Conservation (phyloP, 2,113 vertebrate genomes). For the Gymnarchus niloticus region DNA sequence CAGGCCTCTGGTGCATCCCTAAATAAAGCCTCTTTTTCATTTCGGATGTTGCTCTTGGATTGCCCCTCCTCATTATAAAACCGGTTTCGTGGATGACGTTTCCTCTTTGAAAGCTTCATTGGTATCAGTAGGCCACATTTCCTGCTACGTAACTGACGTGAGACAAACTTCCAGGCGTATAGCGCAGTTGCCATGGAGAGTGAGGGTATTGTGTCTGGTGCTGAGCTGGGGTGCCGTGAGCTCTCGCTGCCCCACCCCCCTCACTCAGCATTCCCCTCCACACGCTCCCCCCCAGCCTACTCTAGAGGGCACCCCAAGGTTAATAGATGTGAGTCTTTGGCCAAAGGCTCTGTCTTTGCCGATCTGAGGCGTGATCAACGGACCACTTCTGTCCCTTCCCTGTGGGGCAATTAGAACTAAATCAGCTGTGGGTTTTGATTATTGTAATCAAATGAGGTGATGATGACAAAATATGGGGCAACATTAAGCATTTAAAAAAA, state of each 20-base stretch:
- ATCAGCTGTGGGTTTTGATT: slow-evolving; percentile 44
- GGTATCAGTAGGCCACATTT: neutral
- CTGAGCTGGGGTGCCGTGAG: neutral
- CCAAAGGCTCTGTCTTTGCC: slow-evolving; percentile 52
- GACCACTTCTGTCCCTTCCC: slow-evolving; percentile 50
- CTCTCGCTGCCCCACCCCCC: neutral
- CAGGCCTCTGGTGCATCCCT: slow-evolving; percentile 34
- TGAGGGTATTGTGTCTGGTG: slow-evolving; percentile 1
- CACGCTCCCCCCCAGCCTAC: slow-evolving; percentile 16
- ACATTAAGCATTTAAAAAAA: neutral
- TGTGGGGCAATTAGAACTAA: slow-evolving; percentile 46
- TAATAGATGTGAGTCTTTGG: slow-evolving; percentile 67
- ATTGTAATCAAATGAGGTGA: slow-evolving; percentile 38
- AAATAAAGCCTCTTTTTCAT: neutral
- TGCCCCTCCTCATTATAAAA: neutral
- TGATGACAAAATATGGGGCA: neutral
- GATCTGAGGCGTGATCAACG: slow-evolving; percentile 67
- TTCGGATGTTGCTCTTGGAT: neutral
- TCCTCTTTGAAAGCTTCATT: neutral
- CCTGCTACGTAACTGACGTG: neutral
- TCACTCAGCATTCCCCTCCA: neutral
- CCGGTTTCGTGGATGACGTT: neutral
- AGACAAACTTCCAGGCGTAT: neutral
- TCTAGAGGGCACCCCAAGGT: slow-evolving; percentile 69
- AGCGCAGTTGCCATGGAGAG: neutral